A percentile compares a stretch with the other conserved stretches of the same genome.
Conservation (phyloP, 2,888 invertebrate species). For the Phortica okadai region DNA sequence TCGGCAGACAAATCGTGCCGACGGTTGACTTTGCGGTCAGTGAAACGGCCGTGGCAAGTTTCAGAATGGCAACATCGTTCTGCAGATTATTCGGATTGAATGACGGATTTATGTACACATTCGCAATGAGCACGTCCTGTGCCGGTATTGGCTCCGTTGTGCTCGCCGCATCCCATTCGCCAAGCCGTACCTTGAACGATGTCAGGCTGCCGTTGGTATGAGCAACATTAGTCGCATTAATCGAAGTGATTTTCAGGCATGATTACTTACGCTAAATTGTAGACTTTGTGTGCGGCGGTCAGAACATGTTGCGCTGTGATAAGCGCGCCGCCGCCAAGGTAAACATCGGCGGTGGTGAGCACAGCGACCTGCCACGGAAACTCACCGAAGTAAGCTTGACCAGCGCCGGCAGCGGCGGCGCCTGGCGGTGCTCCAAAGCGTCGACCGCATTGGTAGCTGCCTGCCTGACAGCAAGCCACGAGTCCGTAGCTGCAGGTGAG, state of each 20-base stretch:
- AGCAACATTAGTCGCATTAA: not conserved
- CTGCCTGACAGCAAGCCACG: slow-evolving; percentile 69
- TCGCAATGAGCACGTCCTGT: slow-evolving; percentile 80
- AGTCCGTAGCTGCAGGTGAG: slow-evolving; percentile 67
- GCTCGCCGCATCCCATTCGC: slow-evolving; percentile 85
- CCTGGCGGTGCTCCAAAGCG: slow-evolving; percentile 71
- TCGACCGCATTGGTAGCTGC: slow-evolving; percentile 72
- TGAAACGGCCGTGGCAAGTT: slow-evolving; percentile 80
- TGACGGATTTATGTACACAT: slow-evolving; percentile 81
- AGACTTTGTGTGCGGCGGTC: slow-evolving; percentile 85
- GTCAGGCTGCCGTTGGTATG: slow-evolving; percentile 54
- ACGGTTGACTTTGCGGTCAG: slow-evolving; percentile 79
- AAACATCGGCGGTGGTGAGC: slow-evolving; percentile 80
- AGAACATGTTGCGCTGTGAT: slow-evolving; percentile 83
- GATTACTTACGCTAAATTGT: slow-evolving; percentile 79
- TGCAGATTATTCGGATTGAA: slow-evolving; percentile 85
- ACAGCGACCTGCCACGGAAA: slow-evolving; percentile 86
- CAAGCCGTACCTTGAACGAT: slow-evolving; percentile 82
- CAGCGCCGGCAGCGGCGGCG: slow-evolving; percentile 74
- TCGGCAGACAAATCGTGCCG: slow-evolving; percentile 80
- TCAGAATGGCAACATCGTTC: slow-evolving; percentile 89
- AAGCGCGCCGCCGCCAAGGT: slow-evolving; percentile 85
- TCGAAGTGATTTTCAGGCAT: not conserved
- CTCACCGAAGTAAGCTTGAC: slow-evolving; percentile 82
- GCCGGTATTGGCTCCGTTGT: slow-evolving; percentile 82